A percentile compares a stretch with the other conserved stretches of the same genome.
Evolutionary conservation across 2,888 invertebrate genomes (phyloP).

Genomic region (Timema podura): DNA sequence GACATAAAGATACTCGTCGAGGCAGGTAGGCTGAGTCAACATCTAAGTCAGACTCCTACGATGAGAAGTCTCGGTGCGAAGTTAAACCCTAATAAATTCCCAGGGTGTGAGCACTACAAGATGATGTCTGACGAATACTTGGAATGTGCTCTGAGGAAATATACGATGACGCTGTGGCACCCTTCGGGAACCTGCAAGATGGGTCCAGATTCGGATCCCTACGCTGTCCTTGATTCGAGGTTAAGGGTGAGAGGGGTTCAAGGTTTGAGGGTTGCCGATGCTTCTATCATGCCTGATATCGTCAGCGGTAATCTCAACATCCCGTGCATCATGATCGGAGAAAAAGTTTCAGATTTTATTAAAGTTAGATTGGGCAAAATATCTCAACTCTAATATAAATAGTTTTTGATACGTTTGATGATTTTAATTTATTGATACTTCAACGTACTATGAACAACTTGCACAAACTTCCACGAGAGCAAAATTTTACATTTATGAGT

Average conservation of each 20-base stretch:
- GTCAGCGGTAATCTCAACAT: constrained; percentile 57
- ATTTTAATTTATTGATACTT: no score
- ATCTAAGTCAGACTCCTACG: constrained; percentile 44
- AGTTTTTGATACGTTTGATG: no score
- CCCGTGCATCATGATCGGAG: constrained; percentile 48
- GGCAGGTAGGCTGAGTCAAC: constrained; percentile 46
- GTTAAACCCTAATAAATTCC: constrained; percentile 41
- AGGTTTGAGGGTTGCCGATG: constrained; percentile 52
- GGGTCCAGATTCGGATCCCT: constrained; percentile 50
- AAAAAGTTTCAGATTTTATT: constrained; percentile 44
- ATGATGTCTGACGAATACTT: constrained; percentile 49
- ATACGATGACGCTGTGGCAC: constrained; percentile 59
- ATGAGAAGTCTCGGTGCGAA: constrained; percentile 44
- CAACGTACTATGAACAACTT: no score
- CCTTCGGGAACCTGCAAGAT: constrained; percentile 67
- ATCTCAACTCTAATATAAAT: no score
- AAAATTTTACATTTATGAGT: no score
- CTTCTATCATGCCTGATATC: constrained; percentile 52
- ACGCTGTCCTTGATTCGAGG: constrained; percentile 51
- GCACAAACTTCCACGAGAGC: no score
- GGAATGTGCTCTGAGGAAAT: constrained; percentile 54
- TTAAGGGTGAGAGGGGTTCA: constrained; percentile 52
- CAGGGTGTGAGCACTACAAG: constrained; percentile 41
- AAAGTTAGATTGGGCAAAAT: constrained; percentile 19
- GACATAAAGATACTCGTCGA: constrained; percentile 53